phyloP scores from a whole-genome alignment of 35 echinoderm and acorn worm species.

The Ptychodera flava region DNA sequence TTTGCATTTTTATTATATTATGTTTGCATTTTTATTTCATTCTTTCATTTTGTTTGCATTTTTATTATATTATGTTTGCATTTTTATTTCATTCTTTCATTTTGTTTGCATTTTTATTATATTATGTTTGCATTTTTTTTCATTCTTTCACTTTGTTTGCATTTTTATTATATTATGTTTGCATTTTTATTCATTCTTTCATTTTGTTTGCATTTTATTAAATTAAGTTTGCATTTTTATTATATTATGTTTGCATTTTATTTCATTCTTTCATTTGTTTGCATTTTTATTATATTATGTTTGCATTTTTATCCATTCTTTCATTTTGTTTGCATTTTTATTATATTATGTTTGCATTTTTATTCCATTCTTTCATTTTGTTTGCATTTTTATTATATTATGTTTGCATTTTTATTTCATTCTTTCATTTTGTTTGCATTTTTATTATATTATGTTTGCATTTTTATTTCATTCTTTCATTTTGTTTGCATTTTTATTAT shows the following conservation, averaged over 20 bases:
- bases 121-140: not conserved
- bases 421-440: too few relatives aligned
- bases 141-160: not conserved
- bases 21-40: too few relatives aligned
- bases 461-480: too few relatives aligned
- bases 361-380: not conserved
- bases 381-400: not conserved
- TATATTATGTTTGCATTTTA: not conserved
- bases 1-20: too few relatives aligned
- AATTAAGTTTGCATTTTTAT: not conserved
- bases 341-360: not conserved
- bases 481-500: too few relatives aligned
- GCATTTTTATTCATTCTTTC: too few relatives aligned
- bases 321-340: constrained; percentile 2
- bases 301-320: not conserved
- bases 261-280: not conserved
- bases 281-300: not conserved
- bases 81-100: too few relatives aligned
- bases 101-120: not conserved
- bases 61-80: too few relatives aligned
- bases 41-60: too few relatives aligned
- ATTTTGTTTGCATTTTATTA: too few relatives aligned
- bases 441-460: too few relatives aligned
- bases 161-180: too few relatives aligned
- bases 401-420: not conserved